phyloP scores from a whole-genome alignment of 2,113 vertebrate species.

The Ondatra zibethicus region DNA sequence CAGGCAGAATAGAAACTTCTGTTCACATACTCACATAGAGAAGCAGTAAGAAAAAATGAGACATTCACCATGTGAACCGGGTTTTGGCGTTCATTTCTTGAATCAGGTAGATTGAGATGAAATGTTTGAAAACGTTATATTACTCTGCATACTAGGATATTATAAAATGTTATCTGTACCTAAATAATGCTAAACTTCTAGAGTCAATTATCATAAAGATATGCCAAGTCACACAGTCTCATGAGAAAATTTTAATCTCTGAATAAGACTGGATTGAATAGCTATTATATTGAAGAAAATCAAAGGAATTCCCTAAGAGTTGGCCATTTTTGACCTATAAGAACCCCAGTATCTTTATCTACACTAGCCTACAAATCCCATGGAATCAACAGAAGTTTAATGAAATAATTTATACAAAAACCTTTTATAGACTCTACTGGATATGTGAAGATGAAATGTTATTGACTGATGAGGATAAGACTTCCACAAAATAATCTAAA shows the following conservation, averaged over 20 bases:
- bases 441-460: background rate
- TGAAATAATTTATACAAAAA: slow-evolving; percentile 44
- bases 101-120: background rate
- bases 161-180: background rate
- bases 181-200: background rate
- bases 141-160: background rate
- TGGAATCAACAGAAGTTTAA: background rate
- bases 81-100: slow-evolving; percentile 8
- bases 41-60: background rate
- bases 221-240: background rate
- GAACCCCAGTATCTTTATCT: background rate
- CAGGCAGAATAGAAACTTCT: too few species aligned
- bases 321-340: background rate
- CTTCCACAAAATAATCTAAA: slow-evolving; percentile 42
- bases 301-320: background rate
- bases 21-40: background rate
- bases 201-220: background rate
- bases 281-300: background rate
- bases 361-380: background rate
- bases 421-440: background rate
- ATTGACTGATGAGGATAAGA: background rate
- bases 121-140: slow-evolving; percentile 36
- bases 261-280: background rate
- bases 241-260: background rate
- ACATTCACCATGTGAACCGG: background rate